These are phyloP conservation scores for Alitta virens DNA, from an alignment of 2,888 invertebrate genomes.

Conservation along the genomic window DNA sequence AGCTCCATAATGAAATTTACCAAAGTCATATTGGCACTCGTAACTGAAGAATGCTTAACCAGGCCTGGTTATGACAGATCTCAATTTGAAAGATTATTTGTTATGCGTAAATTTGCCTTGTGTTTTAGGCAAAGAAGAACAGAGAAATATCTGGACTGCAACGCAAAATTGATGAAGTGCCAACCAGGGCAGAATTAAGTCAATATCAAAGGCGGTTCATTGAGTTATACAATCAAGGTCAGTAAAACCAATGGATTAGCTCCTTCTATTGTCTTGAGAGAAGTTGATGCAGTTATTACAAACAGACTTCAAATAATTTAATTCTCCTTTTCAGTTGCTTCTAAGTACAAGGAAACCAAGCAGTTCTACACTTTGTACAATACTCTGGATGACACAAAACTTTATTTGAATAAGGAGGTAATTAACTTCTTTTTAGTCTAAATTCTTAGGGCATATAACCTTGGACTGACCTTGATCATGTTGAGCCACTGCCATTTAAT, in stretches of 20 bases:
- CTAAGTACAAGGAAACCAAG: constrained; percentile 94
- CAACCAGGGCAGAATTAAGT: constrained; percentile 85
- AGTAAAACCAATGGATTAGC: neutral
- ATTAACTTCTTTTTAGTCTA: neutral
- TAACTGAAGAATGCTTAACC: too few relatives aligned
- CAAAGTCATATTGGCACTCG: too few relatives aligned
- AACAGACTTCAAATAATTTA: constrained; percentile 44
- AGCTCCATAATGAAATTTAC: too few relatives aligned
- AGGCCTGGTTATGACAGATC: too few relatives aligned
- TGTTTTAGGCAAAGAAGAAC: constrained; percentile 60
- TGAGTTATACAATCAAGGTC: constrained; percentile 83
- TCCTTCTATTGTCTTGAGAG: too few relatives aligned
- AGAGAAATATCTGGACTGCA: constrained; percentile 72
- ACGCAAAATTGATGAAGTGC: constrained; percentile 86
- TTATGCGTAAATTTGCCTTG: too few relatives aligned
- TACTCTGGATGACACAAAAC: constrained; percentile 88
- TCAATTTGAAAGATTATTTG: too few relatives aligned
- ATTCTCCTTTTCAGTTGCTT: constrained; percentile 69
- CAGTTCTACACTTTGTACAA: constrained; percentile 96
- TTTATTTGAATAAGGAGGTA: constrained; percentile 88
- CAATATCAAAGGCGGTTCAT: constrained; percentile 95
- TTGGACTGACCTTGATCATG: too few relatives aligned
- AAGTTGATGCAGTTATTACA: too few relatives aligned
- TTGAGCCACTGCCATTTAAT: too few relatives aligned
- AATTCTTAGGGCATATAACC: too few relatives aligned